Evolutionary conservation across 1,140 invertebrate genomes (phyloP).

Genomic region (Catajapyx aquilonaris): DNA sequence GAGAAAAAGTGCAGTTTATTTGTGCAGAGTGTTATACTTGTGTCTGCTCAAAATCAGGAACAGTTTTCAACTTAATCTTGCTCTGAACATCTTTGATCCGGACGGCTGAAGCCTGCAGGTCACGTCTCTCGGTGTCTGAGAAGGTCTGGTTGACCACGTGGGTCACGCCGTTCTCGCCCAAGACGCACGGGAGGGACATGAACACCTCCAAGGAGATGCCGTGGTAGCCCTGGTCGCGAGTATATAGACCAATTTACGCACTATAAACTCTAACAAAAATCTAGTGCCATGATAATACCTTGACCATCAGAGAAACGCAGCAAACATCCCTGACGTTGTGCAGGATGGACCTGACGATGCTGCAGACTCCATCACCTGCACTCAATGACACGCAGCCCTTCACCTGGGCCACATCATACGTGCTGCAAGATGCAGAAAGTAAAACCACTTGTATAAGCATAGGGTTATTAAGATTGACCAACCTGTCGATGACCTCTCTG

Average conservation of each 20-base stretch:
- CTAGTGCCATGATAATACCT: no score
- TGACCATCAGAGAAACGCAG: slow-evolving; percentile 59
- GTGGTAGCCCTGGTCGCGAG: slow-evolving; percentile 63
- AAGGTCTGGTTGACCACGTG: slow-evolving; percentile 55
- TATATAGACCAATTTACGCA: no score
- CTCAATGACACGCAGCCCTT: slow-evolving; percentile 83
- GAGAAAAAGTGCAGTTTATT: no score
- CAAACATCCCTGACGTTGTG: slow-evolving; percentile 54
- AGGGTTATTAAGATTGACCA: no score
- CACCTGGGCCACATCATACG: slow-evolving; percentile 70
- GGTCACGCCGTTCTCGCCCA: slow-evolving; percentile 51
- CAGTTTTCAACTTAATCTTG: slow-evolving; percentile 36
- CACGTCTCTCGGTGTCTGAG: slow-evolving; percentile 34
- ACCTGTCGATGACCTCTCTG: slow-evolving; percentile 49
- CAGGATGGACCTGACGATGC: slow-evolving; percentile 46
- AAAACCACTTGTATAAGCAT: no score
- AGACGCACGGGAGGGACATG: slow-evolving; percentile 57
- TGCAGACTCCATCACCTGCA: slow-evolving; percentile 60
- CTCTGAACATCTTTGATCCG: slow-evolving; percentile 42
- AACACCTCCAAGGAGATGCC: slow-evolving; percentile 64
- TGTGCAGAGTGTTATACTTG: no score
- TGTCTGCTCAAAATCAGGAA: no score
- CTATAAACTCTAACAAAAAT: no score
- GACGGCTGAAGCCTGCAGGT: slow-evolving; percentile 43
- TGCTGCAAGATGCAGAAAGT: no score